Base-by-base conservation (phyloP, 2,113 vertebrate species). In the Bettongia penicillata region DNA sequence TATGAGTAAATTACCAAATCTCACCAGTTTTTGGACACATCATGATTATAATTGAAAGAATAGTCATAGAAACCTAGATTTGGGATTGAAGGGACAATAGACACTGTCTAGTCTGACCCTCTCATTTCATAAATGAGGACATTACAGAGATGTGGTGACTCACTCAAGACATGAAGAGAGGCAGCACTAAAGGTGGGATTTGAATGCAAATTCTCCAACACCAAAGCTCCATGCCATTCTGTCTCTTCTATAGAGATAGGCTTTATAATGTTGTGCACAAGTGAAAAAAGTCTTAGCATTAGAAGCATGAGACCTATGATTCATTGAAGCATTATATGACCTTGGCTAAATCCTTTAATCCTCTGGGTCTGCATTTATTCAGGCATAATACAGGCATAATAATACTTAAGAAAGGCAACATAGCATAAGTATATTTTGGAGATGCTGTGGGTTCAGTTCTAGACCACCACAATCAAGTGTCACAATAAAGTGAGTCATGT, bases 371-470 rank as follows among this genome's bases (percentile, higher is more conserved):
- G 89, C 91, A 3, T 52, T 55, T 95, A 52, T 51, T 91, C 90
- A 92, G 37, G 51, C 91, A 91, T 95, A 51, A 94, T 94, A 93
- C 8, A 51, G 94, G 26, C 31, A 96, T 68, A 89, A 53, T 91
- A 94, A 51, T 89, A 77, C 3, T 31, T 51, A 4, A 19, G 19
- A 77, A n/a, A 77, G 16, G 68, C 16, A 43, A 43, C 37, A 77
- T 22, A 43, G 16, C 37, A 77, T 77, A 77, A 31, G 12, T 5
- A 68, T 68, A 68, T 3, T 28, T 68, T 3, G 14, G 28, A 68
- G 31, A 68, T 68, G 28, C 28, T 61, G 31, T 68, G 12, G 11
- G 3, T 68, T 68, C 31, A 2, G 31, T 68, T 37, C 28, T 68
- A 68, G 57, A 61, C 26, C 57, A 11, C 28, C 31, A 1, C 9